phyloP scores from a whole-genome alignment of 2,888 invertebrate species.

The Branchipolynoe longqiensis region DNA sequence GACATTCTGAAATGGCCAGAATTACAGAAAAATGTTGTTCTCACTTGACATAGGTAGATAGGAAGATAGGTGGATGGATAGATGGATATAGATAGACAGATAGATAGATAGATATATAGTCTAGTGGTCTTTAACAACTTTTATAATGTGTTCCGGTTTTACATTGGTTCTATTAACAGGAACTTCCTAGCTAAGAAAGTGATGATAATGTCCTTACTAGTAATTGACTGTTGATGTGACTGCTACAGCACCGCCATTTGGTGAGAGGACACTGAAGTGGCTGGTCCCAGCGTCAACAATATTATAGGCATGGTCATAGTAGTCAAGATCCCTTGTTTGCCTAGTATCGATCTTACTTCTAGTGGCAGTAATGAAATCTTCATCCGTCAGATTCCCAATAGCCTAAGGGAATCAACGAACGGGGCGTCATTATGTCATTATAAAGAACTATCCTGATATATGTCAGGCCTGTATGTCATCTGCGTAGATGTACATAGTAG shows the following conservation, averaged over 20 bases:
- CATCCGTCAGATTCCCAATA: slow-evolving; percentile 67
- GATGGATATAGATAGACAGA: too few species aligned
- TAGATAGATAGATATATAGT: too few species aligned
- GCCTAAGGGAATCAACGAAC: too few species aligned
- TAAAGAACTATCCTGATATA: too few species aligned
- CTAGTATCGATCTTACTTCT: slow-evolving; percentile 65
- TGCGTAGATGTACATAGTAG: too few species aligned
- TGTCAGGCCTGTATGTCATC: too few species aligned
- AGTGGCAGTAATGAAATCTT: slow-evolving; percentile 64
- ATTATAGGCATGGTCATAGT: slow-evolving; percentile 65
- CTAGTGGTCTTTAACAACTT: not conserved
- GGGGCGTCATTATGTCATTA: too few species aligned
- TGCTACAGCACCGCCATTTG: slow-evolving; percentile 80
- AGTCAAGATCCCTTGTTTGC: slow-evolving; percentile 63
- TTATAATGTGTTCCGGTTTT: not conserved
- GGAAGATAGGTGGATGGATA: too few species aligned
- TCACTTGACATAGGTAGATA: not conserved
- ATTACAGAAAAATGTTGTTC: not conserved
- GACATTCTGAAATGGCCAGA: not conserved
- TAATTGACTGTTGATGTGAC: slow-evolving; percentile 79
- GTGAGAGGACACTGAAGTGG: slow-evolving; percentile 77
- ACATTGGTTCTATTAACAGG: not conserved
- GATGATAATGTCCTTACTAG: slow-evolving; percentile 71
- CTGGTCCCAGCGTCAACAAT: slow-evolving; percentile 73
- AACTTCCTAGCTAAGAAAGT: not conserved